These are phyloP conservation scores for Troilus luridus DNA, from an alignment of 2,888 invertebrate genomes.

Conservation along the genomic window DNA sequence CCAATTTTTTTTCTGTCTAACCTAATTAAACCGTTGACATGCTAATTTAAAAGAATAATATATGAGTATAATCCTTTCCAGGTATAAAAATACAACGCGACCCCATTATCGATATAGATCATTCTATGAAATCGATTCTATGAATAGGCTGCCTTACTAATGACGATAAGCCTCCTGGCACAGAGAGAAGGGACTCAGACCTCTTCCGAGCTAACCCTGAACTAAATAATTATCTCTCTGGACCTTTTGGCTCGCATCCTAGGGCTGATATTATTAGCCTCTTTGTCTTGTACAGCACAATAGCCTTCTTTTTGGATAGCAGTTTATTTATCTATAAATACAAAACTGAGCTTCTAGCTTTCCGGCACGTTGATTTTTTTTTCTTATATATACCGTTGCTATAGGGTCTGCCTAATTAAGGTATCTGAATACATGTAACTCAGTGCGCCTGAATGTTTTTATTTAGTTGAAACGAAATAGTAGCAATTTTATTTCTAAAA, in stretches of 20 bases:
- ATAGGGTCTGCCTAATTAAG: not conserved
- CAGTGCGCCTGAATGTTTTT: not conserved
- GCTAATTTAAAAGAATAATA: not conserved
- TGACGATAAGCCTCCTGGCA: not conserved
- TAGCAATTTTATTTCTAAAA: no score
- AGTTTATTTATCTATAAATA: conserved; percentile 9
- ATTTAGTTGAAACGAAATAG: not conserved
- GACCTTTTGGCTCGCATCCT: conserved; percentile 9
- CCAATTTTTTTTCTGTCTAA: not conserved
- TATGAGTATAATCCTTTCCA: not conserved
- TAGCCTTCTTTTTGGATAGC: not conserved
- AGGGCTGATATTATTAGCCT: not conserved
- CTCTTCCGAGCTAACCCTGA: not conserved
- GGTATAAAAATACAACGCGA: not conserved
- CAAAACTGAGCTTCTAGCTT: not conserved
- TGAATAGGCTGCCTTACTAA: not conserved
- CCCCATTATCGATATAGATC: not conserved
- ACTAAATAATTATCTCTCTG: not conserved
- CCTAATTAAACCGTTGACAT: not conserved
- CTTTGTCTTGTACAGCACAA: not conserved
- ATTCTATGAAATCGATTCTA: not conserved
- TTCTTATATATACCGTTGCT: not conserved
- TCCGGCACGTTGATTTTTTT: not conserved
- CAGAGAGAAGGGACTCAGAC: no score
- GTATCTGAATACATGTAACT: not conserved